Conservation (phyloP, 2,888 invertebrate genomes). For the Andrena praecox region DNA sequence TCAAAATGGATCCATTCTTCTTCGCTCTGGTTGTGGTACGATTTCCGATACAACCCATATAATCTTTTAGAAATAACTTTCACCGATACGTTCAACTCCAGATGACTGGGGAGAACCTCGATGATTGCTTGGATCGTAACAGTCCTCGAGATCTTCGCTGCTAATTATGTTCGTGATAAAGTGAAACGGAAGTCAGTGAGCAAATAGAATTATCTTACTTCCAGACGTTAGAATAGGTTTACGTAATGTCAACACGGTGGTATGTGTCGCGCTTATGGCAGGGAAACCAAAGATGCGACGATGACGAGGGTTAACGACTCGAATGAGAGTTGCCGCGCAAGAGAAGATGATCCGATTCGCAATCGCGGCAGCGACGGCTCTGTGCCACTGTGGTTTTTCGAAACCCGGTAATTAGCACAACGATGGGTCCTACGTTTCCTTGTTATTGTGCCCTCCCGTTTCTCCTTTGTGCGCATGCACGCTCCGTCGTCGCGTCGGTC, state of each 20-base stretch:
- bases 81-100: too few relatives aligned
- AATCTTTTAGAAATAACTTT: too few relatives aligned
- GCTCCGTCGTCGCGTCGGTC: slow-evolving; percentile 25
- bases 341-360: slow-evolving; percentile 50
- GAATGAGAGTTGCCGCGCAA: slow-evolving; percentile 1
- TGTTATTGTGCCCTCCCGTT: slow-evolving; percentile 61
- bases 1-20: too few relatives aligned
- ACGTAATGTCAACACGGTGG: slow-evolving; percentile 18
- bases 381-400: slow-evolving; percentile 8
- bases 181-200: neutral
- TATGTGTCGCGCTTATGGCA: neutral
- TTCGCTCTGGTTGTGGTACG: too few relatives aligned
- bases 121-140: too few relatives aligned
- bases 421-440: slow-evolving; percentile 60
- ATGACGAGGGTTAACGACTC: slow-evolving; percentile 22
- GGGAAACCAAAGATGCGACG: slow-evolving; percentile 22
- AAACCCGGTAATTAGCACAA: slow-evolving; percentile 58
- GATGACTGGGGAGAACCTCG: too few relatives aligned
- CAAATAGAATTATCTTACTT: too few relatives aligned
- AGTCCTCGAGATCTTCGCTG: too few relatives aligned
- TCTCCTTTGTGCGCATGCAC: slow-evolving; percentile 26
- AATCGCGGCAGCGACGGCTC: slow-evolving; percentile 37
- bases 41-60: too few relatives aligned
- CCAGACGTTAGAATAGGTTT: slow-evolving; percentile 9
- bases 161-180: neutral